Evolutionary conservation across 2,113 vertebrate species (phyloP), one percentile per base, ranked within the genome.

Genomic region (Protobothrops mucrosquamatus): DNA sequence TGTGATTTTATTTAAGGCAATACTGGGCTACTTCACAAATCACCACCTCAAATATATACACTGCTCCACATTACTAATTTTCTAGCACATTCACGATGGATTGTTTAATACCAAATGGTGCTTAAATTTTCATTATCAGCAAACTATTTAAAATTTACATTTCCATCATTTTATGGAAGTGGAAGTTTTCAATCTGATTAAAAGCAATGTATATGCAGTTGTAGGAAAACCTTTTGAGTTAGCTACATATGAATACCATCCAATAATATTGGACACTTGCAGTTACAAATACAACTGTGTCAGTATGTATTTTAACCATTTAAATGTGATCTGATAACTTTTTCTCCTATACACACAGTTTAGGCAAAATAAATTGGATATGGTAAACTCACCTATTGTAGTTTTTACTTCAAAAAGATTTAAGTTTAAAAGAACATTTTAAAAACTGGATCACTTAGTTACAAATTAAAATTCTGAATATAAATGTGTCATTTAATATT

Each of bases 401-500:
- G 93, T 59, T 88, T 97, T 97, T 96, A 97, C 96, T 97, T 97
- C 92, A 97, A 98, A 98, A 97, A 98, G 93, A 95, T 98, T 97
- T 97, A 97, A 98, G 97, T 97, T 97, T 89, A 96, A 96, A 97
- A 97, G 94, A 94, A 96, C 94, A 97, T 95, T 97, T 98, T 97
- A 98, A 98, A 98, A 98, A 98, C 95, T 96, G 96, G 96, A 96
- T 98, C 93, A 96, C 97, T 97, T 97, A 95, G 96, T 97, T 97
- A 98, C 97, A 98, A 98, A 97, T 98, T 98, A 98, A 98, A 98
- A 98, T 97, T 98, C 97, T 94, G 94, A 98, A 98, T 98, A 98
- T 98, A 99, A 98, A 98, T 95, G 97, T 98, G 97, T 97, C 96
- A 98, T 98, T 98, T 98, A 98, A 98, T 98, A 98, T 98, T 98